phyloP scores from a whole-genome alignment of 2,888 invertebrate species.

The Drosophila acutilabella region DNA sequence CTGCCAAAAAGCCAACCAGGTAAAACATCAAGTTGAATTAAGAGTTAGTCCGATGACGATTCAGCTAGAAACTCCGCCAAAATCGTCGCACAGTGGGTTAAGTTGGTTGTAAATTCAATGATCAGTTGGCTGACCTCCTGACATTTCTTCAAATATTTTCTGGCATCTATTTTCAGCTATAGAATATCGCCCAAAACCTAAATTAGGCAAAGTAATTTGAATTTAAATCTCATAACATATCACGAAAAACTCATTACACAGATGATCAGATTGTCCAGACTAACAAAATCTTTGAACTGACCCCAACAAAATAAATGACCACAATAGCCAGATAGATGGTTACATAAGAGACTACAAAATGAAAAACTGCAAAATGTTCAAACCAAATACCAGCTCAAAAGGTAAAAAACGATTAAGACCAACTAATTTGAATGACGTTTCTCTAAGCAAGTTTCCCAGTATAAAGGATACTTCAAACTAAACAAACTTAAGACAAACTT shows the following conservation, averaged over 20 bases:
- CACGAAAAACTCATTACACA: slow-evolving; percentile 75
- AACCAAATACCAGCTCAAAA: slow-evolving; percentile 39
- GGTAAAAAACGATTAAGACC: slow-evolving; percentile 3
- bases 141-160: slow-evolving; percentile 39
- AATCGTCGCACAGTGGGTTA: slow-evolving; percentile 57
- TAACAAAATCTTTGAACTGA: slow-evolving; percentile 41
- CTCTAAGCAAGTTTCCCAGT: no score
- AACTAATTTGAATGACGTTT: slow-evolving; percentile 4
- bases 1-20: slow-evolving; percentile 38
- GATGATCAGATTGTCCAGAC: slow-evolving; percentile 33
- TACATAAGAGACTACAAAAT: slow-evolving; percentile 30
- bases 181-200: slow-evolving; percentile 36
- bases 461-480: background rate
- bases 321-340: slow-evolving; percentile 27
- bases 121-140: slow-evolving; percentile 47
- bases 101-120: slow-evolving; percentile 34
- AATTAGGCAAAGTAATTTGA: slow-evolving; percentile 59
- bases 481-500: background rate
- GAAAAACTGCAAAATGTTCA: slow-evolving; percentile 35
- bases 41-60: background rate
- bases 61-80: background rate
- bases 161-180: background rate
- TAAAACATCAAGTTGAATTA: slow-evolving; percentile 34
- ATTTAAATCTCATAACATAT: slow-evolving; percentile 75
- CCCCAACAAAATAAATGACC: slow-evolving; percentile 61